A percentile compares a stretch with the other conserved stretches of the same genome.
phyloP scores from a whole-genome alignment of 2,113 vertebrate species.

The Tiliqua scincoides region DNA sequence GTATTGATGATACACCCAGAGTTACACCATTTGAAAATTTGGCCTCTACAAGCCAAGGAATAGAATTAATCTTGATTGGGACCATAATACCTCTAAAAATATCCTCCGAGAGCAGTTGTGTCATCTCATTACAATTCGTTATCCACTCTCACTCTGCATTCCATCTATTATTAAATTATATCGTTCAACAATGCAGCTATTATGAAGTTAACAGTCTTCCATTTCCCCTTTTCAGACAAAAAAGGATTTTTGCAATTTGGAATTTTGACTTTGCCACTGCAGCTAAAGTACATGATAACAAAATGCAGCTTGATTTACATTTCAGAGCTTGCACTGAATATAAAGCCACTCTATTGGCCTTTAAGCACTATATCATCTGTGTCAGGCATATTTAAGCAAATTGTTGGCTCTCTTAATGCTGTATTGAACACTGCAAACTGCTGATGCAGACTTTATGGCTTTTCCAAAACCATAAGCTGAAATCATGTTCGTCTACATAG shows the following conservation, averaged over 20 bases:
- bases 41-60: not conserved
- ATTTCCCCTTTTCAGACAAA: conserved; percentile 45
- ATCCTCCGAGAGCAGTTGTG: not conserved
- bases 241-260: conserved; percentile 43
- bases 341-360: conserved; percentile 50
- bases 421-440: conserved; percentile 50
- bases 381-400: conserved; percentile 56
- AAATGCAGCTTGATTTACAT: conserved; percentile 61
- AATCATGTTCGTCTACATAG: conserved; percentile 15
- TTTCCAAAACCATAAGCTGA: conserved; percentile 43
- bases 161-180: conserved; percentile 62
- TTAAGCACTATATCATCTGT: conserved; percentile 49
- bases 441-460: conserved; percentile 50
- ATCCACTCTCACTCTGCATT: conserved; percentile 52
- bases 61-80: not conserved
- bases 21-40: not conserved
- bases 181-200: conserved; percentile 64
- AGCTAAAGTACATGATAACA: conserved; percentile 43
- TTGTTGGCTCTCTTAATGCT: conserved; percentile 36
- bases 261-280: conserved; percentile 50
- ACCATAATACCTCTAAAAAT: not conserved
- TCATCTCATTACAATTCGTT: conserved; percentile 8
- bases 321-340: conserved; percentile 55
- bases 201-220: conserved; percentile 52
- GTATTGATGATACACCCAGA: not conserved